Evolutionary conservation across 2,113 vertebrate genomes (phyloP).

Genomic region (Festucalex cinctus): DNA sequence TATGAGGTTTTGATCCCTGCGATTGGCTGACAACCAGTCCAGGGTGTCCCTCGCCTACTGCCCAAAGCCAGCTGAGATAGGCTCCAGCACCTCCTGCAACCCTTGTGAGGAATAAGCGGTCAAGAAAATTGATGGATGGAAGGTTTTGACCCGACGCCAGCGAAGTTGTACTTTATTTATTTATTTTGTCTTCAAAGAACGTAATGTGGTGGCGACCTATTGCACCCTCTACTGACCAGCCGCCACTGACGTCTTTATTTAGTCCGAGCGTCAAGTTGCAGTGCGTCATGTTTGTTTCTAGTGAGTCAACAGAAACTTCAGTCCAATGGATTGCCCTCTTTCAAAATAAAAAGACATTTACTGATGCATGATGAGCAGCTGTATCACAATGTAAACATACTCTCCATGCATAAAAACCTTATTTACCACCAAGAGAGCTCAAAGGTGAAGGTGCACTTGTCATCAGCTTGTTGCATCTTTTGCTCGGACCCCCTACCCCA

Average conservation of each 20-base stretch:
- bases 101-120: too few relatives aligned
- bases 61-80: too few relatives aligned
- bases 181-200: too few relatives aligned
- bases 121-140: too few relatives aligned
- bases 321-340: constrained; percentile 3
- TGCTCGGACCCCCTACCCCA: not conserved
- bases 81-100: too few relatives aligned
- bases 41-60: too few relatives aligned
- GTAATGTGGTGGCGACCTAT: not conserved
- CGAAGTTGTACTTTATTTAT: too few relatives aligned
- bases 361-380: not conserved
- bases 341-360: not conserved
- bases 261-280: constrained; percentile 51
- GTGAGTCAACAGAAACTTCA: constrained; percentile 39
- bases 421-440: too few relatives aligned
- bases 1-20: too few relatives aligned
- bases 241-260: constrained; percentile 57
- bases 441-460: constrained; percentile 9
- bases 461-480: not conserved
- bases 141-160: too few relatives aligned
- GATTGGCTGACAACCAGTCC: too few relatives aligned
- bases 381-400: not conserved
- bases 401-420: not conserved
- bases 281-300: constrained; percentile 51
- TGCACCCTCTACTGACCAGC: not conserved